Evolutionary conservation across 2,113 vertebrate genomes (phyloP).

Genomic region (Gymnocephalus cernua): DNA sequence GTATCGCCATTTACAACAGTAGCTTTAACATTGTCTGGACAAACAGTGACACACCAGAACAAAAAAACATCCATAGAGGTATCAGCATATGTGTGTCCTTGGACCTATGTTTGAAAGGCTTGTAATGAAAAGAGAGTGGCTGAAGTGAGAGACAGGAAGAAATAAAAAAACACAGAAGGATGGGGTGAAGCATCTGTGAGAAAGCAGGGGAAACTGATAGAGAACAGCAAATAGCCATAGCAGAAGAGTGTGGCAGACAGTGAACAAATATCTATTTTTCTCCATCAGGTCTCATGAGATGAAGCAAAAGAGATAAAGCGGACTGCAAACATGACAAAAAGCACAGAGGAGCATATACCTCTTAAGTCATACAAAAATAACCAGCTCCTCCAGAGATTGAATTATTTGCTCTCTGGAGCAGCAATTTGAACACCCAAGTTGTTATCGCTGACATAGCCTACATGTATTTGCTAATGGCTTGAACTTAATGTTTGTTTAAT

Average conservation of each 20-base stretch:
- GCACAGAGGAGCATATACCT: constrained; percentile 22
- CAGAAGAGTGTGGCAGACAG: constrained; percentile 46
- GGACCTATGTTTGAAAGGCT: constrained; percentile 35
- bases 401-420: constrained; percentile 57
- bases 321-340: constrained; percentile 63
- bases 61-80: constrained; percentile 13
- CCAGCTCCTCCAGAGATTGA: constrained; percentile 56
- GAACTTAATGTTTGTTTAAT: constrained; percentile 31
- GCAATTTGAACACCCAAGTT: constrained; percentile 46
- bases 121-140: constrained; percentile 5
- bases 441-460: constrained; percentile 25
- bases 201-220: constrained; percentile 18
- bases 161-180: not conserved
- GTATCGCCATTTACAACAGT: constrained; percentile 29
- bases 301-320: constrained; percentile 60
- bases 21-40: constrained; percentile 4
- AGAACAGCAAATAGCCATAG: constrained; percentile 40
- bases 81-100: constrained; percentile 1
- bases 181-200: constrained; percentile 30
- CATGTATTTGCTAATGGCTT: constrained; percentile 37
- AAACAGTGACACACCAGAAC: constrained; percentile 17
- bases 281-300: constrained; percentile 70
- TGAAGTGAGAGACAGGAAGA: not conserved
- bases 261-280: constrained; percentile 53
- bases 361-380: constrained; percentile 59